phyloP scores from a whole-genome alignment of 92 coral and sea anemone genomes.

The Siderastrea siderea region DNA sequence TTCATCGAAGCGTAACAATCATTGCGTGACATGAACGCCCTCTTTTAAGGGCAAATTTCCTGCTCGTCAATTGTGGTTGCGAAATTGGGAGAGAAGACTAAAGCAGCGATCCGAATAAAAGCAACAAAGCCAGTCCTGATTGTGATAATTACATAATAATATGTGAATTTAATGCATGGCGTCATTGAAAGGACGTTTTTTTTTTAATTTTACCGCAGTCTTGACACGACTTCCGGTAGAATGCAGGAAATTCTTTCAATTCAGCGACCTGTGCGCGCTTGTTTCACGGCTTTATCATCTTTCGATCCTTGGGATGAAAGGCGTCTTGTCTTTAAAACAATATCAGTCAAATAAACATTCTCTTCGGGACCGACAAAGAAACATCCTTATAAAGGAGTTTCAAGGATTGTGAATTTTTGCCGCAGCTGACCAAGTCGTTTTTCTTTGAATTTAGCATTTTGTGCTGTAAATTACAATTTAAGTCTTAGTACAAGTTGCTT shows the following conservation, averaged over 20 bases:
- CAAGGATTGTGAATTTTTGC: neutral
- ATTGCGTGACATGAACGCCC: conserved; percentile 33
- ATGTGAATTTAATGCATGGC: neutral
- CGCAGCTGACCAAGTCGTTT: neutral
- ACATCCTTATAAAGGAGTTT: neutral
- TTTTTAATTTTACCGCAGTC: neutral
- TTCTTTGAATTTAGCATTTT: too few relatives aligned
- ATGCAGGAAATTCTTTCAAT: neutral
- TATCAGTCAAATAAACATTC: conserved; percentile 10
- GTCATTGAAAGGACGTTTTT: neutral
- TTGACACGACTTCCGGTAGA: conserved; percentile 1
- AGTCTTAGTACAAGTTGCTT: neutral
- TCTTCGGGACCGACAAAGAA: neutral
- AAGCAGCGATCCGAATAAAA: neutral
- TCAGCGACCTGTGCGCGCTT: neutral
- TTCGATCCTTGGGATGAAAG: neutral
- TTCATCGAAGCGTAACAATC: too few relatives aligned
- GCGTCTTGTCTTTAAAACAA: neutral
- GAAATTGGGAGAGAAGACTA: neutral
- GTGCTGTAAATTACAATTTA: too few relatives aligned
- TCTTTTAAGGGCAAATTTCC: conserved; percentile 5
- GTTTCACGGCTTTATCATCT: neutral
- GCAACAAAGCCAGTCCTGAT: too few relatives aligned
- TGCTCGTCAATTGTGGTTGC: neutral
- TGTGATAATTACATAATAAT: neutral